Percentiles rank a stretch among this genome's conserved stretches.
These are phyloP conservation scores for Acanthochromis polyacanthus DNA, from an alignment of 2,113 vertebrate genomes.

Conservation along the genomic window DNA sequence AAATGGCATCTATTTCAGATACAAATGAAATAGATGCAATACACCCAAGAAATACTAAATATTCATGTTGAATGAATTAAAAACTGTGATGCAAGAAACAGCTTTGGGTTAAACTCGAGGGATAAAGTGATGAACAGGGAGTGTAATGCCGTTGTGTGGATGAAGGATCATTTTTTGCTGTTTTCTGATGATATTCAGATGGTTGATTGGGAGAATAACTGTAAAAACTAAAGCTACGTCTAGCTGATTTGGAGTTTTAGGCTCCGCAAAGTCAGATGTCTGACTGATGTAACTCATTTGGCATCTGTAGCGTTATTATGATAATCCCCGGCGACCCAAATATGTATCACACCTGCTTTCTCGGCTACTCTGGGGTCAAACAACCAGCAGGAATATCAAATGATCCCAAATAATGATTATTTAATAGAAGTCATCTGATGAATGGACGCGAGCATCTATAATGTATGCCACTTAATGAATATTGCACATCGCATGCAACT, in stretches of 20 bases:
- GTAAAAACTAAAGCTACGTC: too few species aligned
- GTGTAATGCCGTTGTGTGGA: not conserved
- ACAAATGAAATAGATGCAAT: slow-evolving; percentile 69
- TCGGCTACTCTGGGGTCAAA: slow-evolving; percentile 22
- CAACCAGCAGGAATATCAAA: slow-evolving; percentile 39
- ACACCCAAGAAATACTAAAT: slow-evolving; percentile 54
- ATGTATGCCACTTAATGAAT: slow-evolving; percentile 69
- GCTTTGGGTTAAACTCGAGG: slow-evolving; percentile 28
- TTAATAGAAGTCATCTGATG: slow-evolving; percentile 28
- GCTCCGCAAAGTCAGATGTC: too few species aligned
- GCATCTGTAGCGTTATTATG: not conserved
- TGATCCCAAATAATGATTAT: slow-evolving; percentile 25
- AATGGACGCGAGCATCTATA: slow-evolving; percentile 64
- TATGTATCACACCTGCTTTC: not conserved
- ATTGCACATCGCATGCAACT: slow-evolving; percentile 84
- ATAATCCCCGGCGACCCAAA: not conserved
- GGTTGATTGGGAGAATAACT: not conserved
- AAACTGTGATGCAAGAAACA: slow-evolving; percentile 30
- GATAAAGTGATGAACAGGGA: not conserved
- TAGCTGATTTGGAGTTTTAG: too few species aligned
- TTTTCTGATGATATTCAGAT: slow-evolving; percentile 26
- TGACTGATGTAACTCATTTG: not conserved
- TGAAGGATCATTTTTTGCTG: not conserved
- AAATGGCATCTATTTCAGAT: slow-evolving; percentile 71
- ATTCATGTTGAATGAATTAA: slow-evolving; percentile 29